Conservation (phyloP, 1,140 invertebrate genomes). For the Grapholita molesta region DNA sequence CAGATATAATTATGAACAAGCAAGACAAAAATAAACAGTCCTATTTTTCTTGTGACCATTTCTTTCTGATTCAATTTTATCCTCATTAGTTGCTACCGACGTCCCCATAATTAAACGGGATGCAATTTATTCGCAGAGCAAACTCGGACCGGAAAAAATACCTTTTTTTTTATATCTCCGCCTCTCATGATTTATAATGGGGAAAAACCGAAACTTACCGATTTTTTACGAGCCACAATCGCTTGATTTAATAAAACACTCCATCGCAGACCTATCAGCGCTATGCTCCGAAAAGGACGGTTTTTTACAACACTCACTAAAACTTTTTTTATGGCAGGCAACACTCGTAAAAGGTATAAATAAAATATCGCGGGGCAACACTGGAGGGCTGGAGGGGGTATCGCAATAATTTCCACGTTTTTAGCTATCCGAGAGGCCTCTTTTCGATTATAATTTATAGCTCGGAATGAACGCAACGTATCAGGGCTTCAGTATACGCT, state of each 20-base stretch:
- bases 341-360: constrained; percentile 73
- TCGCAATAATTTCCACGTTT: constrained; percentile 68
- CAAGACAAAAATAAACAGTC: not conserved
- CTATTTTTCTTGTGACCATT: not conserved
- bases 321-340: constrained; percentile 69
- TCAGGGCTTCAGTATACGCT: constrained; percentile 44
- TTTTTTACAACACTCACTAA: constrained; percentile 69
- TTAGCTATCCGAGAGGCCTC: constrained; percentile 61
- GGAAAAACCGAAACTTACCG: constrained; percentile 14
- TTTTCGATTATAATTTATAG: constrained; percentile 73
- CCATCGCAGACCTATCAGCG: constrained; percentile 48
- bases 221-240: constrained; percentile 23
- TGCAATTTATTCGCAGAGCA: not conserved
- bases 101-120: not conserved
- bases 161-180: not conserved
- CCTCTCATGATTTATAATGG: constrained; percentile 13
- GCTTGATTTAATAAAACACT: constrained; percentile 49
- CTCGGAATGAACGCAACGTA: constrained; percentile 40
- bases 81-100: not conserved
- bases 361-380: constrained; percentile 67
- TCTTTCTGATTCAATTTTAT: not conserved
- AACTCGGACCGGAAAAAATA: not conserved
- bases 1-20: not conserved
- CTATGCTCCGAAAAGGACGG: constrained; percentile 46
- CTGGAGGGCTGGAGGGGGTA: constrained; percentile 47